Evolutionary conservation across 1,140 invertebrate genomes (phyloP), one percentile per base, ranked within the genome.

Genomic region (Drosophila serrata): DNA sequence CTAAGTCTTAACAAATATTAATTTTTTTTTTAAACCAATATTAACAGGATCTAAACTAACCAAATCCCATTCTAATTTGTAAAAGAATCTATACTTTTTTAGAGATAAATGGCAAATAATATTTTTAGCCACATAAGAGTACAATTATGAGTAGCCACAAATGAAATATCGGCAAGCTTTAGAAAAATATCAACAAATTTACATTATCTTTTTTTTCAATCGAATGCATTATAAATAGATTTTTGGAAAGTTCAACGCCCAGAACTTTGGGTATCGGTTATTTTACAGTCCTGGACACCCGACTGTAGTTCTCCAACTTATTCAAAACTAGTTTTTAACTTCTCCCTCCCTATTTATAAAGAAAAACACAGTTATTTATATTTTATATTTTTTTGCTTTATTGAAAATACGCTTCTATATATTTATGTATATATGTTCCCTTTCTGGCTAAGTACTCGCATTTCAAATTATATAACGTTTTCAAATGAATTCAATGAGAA

Each of bases 341-440:
- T 24, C 19, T 9, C 22, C 29, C 24, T n/a, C 27, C 13, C 8
- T 7, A 33, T 33, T 45, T 33, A 6, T 24, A 27, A 42, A 55
- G n/a, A 5, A 51, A 35, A 42, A 68, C 31, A 63, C 42, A 57
- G 5, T 56, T 56, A 19, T 1, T 3, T n/a, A 53, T 33, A 49
- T 73, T 73, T 76, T 69, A 67, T 75, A 75, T 64, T 37, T 63
- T 79, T 48, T 87, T 88, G 73, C 84, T 88, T 87, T 87, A 87
- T 90, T 87, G 80, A 88, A 87, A 87, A 84, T 81, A 88, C 80
- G 73, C 82, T 67, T 87, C 76, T 87, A 79, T 87, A 87, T 82
- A 61, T 81, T 60, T 81, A 77, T 63, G 60, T 79, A 73, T 82
- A 84, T 64, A 79, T 65, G 56, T 80, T 80, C 49, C 62, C 63